phyloP scores from a whole-genome alignment of 2,113 vertebrate species.

The Otis tarda region DNA sequence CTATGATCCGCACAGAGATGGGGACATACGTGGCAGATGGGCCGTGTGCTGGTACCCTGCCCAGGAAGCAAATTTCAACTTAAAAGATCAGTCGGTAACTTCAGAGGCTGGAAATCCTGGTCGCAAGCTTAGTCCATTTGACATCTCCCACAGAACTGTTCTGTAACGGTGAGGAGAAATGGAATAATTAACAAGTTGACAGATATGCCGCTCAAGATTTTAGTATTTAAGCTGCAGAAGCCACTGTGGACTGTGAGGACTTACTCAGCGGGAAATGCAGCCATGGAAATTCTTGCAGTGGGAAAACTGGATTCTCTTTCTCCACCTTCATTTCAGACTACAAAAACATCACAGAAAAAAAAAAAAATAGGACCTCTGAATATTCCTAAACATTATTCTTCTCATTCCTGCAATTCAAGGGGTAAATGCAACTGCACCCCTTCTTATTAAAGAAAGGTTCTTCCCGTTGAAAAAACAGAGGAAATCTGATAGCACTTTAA shows the following conservation, averaged over 20 bases:
- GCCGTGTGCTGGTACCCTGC: neutral
- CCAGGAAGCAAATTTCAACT: neutral
- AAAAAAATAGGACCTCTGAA: neutral
- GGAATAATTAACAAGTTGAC: neutral
- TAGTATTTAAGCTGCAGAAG: neutral
- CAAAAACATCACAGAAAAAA: neutral
- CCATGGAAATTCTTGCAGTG: constrained; percentile 33
- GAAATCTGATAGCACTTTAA: neutral
- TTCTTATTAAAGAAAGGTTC: neutral
- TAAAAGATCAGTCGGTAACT: neutral
- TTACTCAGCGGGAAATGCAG: neutral
- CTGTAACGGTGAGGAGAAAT: neutral
- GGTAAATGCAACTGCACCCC: neutral
- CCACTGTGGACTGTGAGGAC: neutral
- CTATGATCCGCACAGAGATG: neutral
- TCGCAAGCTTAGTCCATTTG: neutral
- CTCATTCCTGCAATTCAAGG: neutral
- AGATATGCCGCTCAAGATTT: neutral
- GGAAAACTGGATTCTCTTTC: neutral
- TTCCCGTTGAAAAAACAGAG: neutral
- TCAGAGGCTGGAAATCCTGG: neutral
- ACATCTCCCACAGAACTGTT: neutral
- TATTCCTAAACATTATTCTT: neutral
- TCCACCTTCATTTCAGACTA: neutral
- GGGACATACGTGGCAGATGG: constrained; percentile 42